Conservation (phyloP, 35 echinoderm and acorn worm genomes). For the Acanthaster planci region DNA sequence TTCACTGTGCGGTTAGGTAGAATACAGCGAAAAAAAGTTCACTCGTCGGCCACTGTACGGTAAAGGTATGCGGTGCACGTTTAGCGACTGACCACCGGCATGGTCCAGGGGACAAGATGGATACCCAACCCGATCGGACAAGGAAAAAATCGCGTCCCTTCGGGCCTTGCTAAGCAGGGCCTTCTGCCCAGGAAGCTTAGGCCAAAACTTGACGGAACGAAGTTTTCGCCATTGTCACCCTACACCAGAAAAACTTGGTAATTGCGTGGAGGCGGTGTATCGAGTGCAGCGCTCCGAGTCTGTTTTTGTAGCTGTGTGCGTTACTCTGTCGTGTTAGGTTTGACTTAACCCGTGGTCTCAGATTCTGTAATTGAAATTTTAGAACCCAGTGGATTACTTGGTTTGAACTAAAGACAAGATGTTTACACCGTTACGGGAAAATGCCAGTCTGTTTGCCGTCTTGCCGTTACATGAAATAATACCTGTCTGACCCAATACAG, state of each 20-base stretch:
- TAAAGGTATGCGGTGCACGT: not conserved
- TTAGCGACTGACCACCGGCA: not conserved
- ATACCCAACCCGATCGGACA: not conserved
- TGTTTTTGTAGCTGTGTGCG: conserved; percentile 6
- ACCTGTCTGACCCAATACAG: too few relatives aligned
- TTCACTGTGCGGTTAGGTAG: too few relatives aligned
- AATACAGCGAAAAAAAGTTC: not conserved
- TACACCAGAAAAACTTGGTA: not conserved
- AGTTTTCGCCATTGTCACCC: conserved; percentile 9
- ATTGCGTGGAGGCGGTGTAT: conserved; percentile 12
- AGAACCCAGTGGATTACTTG: too few relatives aligned
- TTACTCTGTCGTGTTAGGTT: too few relatives aligned
- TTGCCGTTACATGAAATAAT: too few relatives aligned
- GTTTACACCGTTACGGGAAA: too few relatives aligned
- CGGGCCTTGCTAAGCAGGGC: not conserved
- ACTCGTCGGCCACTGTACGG: conserved; percentile 1
- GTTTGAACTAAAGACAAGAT: too few relatives aligned
- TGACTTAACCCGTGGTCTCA: too few relatives aligned
- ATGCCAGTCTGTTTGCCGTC: too few relatives aligned
- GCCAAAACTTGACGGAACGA: not conserved
- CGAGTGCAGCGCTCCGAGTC: not conserved
- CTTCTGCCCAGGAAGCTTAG: not conserved
- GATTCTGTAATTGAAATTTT: too few relatives aligned
- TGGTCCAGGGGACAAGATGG: not conserved
- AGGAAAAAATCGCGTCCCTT: conserved; percentile 4